Evolutionary conservation across 2,113 vertebrate species (phyloP).

Genomic region (Vulpes ferrilata): DNA sequence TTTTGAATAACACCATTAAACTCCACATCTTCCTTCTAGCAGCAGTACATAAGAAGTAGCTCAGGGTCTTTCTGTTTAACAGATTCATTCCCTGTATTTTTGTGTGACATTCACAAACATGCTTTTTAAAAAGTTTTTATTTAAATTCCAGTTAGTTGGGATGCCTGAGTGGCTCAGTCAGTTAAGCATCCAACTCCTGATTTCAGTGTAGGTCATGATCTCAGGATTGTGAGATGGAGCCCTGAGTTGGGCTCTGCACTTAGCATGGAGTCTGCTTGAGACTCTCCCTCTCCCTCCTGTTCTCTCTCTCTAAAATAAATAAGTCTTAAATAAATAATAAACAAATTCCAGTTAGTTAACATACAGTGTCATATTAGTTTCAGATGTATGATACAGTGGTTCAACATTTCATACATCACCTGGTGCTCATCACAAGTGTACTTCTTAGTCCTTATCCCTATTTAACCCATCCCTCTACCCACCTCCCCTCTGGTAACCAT

Average conservation of each 20-base stretch:
- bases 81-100: background rate
- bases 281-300: background rate
- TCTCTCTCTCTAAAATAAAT: background rate
- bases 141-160: background rate
- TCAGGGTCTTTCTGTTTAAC: conserved; percentile 46
- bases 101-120: background rate
- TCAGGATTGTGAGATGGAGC: background rate
- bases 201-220: background rate
- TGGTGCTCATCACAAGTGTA: background rate
- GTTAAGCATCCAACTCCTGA: background rate
- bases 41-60: background rate
- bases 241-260: background rate
- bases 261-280: background rate
- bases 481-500: background rate
- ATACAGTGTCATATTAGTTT: background rate
- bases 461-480: background rate
- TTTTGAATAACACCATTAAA: background rate
- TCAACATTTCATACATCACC: background rate
- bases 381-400: background rate
- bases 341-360: background rate
- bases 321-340: background rate
- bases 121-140: background rate
- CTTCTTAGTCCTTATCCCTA: background rate
- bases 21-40: background rate
- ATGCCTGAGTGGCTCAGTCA: background rate